A percentile compares a stretch with the other conserved stretches of the same genome.
phyloP scores from a whole-genome alignment of 2,797 vertebrate species.

The Epinephelus malabaricus region DNA sequence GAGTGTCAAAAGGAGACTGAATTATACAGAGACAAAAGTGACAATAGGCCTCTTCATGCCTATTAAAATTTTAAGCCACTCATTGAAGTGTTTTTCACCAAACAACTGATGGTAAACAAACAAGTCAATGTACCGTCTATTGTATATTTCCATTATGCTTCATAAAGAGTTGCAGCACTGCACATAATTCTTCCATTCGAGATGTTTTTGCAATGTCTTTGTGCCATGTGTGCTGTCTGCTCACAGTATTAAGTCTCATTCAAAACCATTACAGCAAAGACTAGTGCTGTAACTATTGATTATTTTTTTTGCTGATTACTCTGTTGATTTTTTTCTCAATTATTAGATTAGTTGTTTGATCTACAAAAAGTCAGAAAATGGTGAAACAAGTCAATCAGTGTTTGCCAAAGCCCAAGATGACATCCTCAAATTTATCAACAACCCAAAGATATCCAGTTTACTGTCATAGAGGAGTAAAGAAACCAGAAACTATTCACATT shows the following conservation, averaged over 20 bases:
- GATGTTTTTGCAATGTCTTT: not conserved
- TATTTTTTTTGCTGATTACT: too few relatives aligned
- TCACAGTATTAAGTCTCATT: not conserved
- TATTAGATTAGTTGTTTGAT: too few relatives aligned
- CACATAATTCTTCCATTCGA: not conserved
- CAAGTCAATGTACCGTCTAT: not conserved
- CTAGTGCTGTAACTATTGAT: too few relatives aligned
- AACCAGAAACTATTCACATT: too few relatives aligned
- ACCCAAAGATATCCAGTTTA: too few relatives aligned
- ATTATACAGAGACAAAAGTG: not conserved
- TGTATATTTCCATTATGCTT: not conserved
- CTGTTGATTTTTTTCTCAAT: too few relatives aligned
- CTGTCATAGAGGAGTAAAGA: too few relatives aligned
- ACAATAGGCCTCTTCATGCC: not conserved
- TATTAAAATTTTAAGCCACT: not conserved
- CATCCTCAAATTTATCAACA: too few relatives aligned
- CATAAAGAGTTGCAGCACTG: not conserved
- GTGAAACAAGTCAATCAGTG: too few relatives aligned
- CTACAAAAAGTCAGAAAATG: too few relatives aligned
- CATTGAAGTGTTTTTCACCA: not conserved
- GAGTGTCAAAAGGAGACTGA: constrained; percentile 2
- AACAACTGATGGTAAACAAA: constrained; percentile 12
- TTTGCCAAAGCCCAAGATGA: too few relatives aligned
- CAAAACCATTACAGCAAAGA: constrained; percentile 1
- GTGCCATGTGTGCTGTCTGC: too few relatives aligned